These are phyloP conservation scores for Andrena dorsata DNA, from an alignment of 2,888 invertebrate species.

Conservation along the genomic window DNA sequence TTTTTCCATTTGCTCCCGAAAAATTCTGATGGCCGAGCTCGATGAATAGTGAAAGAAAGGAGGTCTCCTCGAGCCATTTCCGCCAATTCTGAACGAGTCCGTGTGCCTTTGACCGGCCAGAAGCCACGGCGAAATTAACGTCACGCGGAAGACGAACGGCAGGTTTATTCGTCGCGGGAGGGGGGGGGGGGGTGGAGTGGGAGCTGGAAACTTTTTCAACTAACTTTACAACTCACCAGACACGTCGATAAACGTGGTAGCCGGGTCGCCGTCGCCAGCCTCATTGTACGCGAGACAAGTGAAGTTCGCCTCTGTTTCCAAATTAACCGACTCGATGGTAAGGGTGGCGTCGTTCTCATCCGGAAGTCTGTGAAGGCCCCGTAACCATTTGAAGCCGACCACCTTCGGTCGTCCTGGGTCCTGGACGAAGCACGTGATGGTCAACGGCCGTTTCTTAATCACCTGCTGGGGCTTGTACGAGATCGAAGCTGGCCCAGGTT, in stretches of 20 bases:
- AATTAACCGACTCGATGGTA: slow-evolving; percentile 93
- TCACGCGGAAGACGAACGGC: slow-evolving; percentile 14
- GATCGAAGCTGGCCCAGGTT: slow-evolving; percentile 93
- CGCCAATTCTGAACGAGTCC: neutral
- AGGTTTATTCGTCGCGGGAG: slow-evolving; percentile 40
- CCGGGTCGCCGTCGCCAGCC: slow-evolving; percentile 92
- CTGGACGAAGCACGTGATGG: slow-evolving; percentile 93
- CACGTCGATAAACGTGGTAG: slow-evolving; percentile 90
- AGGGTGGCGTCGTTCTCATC: slow-evolving; percentile 92
- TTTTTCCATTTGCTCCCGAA: too few species aligned
- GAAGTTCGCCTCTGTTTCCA: slow-evolving; percentile 95
- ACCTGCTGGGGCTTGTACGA: slow-evolving; percentile 91
- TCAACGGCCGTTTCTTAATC: slow-evolving; percentile 93
- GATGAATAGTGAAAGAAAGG: too few species aligned
- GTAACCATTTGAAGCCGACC: slow-evolving; percentile 91
- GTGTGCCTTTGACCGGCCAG: too few species aligned
- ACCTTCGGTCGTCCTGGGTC: slow-evolving; percentile 93
- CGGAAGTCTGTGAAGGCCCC: slow-evolving; percentile 90
- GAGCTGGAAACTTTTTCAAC: slow-evolving; percentile 40
- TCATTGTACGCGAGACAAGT: slow-evolving; percentile 95
- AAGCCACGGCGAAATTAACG: slow-evolving; percentile 16
- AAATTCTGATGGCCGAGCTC: too few species aligned
- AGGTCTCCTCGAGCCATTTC: neutral
- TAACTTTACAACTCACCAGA: slow-evolving; percentile 86
- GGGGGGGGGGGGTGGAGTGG: neutral